Base-by-base conservation (phyloP, 1,140 invertebrate species). In the Trichonephila clavipes region DNA sequence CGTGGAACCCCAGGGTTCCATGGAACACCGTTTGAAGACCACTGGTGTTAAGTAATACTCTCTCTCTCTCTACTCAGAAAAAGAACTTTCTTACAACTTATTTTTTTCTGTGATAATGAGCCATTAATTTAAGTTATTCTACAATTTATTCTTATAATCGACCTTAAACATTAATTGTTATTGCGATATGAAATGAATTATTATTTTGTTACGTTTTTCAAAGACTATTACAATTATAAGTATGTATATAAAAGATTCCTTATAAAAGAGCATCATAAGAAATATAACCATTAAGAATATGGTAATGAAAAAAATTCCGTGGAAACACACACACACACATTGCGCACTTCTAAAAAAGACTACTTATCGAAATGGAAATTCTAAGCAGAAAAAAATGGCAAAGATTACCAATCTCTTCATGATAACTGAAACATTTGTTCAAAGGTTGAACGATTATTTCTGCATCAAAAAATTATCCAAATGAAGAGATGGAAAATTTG, bases 361-460 rank as follows among this genome's bases (percentile, higher is more conserved):
- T 77, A 18, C 72, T 34, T 77, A 34, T 77, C 4, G 34, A 28
- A 40, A 77, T 28, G 28, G 28, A 77, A 24, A 24, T 69, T 21
- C 66, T n/a, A 12, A 77, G 34, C 5, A 21, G 34, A 77, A 77
- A 77, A 18, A 77, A 16, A 16, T 28, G 1, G 28, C 3, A 77
- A 28, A 24, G 16, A 18, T 12, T 34, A 34, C 69, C 28, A 72
- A 28, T 18, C 24, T 77, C 28, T 5, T 77, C 34, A 16, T 28
- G 24, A 77, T 77, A 77, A 77, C 34, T 77, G 72, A 40, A 34
- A 28, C 72, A 77, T 77, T 77, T 77, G 72, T 77, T 77, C 72
- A 77, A 12, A 19, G 14, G 34, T 28, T 34, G 24, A 14, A 28
- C 72, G 72, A 77, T 77, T 77, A 77, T 77, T 77, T 77, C 28